Base-by-base conservation (phyloP, 2,888 invertebrate genomes). In the Agrochola circellaris region DNA sequence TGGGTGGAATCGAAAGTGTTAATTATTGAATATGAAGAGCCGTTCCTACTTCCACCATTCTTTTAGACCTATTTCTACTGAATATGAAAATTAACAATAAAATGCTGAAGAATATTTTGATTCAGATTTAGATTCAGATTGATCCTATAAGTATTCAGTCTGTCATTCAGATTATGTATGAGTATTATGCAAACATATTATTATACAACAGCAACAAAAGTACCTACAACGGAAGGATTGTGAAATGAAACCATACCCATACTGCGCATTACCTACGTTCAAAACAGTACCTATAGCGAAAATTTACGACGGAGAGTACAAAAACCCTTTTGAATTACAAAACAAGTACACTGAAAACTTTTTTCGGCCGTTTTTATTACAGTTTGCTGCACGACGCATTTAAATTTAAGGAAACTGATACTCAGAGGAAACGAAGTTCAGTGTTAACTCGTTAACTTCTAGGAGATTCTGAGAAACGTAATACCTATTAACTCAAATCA, bases 401-500 rank as follows among this genome's bases (percentile, higher is more conserved):
- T 51, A 64, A 65, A 48, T 51, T 42, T 13, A 66, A n/a, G n/a
- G n/a, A n/a, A n/a, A n/a, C n/a, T n/a, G n/a, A n/a, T n/a, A 79
- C 58, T 20, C 61, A 66, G 42, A 66, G 34, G 42, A 60, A 56
- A 56, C 30, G 38, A 61, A 34, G 11, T 34, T 67, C 20, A 54
- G 20, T 45, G 60, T 69, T 65, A 66, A 61, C 26, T 66, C 15
- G 34, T 73, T 73, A 30, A 70, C 48, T 45, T 73, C 34, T 51
- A 60, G 42, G n/a, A 69, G 54, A 58, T 80, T 83, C 66, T 79
- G 15, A 38, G 76, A 79, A 87, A 78, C 30, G 30, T 72, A 70
- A 73, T 75, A 74, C 83, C 62, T 71, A 76, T 77, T 60, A 74
- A 61, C 51, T 72, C 48, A 66, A 83, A 83, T 83, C 81, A 82